phyloP scores from a whole-genome alignment of 2,888 invertebrate species.

The Hermodice carunculata region DNA sequence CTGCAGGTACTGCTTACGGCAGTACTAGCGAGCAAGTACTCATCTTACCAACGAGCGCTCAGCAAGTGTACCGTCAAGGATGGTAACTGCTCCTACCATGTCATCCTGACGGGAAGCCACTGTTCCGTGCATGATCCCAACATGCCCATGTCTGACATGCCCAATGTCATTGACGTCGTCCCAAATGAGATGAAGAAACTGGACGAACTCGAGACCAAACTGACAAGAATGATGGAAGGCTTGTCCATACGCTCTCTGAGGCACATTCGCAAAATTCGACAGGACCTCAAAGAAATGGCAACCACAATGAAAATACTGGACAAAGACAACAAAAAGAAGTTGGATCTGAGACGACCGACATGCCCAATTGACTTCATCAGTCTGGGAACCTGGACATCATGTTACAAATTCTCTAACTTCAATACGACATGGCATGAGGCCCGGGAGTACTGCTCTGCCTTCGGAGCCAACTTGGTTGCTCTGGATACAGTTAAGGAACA shows the following conservation, averaged over 20 bases:
- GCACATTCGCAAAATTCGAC: conserved; percentile 48
- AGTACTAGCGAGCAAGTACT: no score
- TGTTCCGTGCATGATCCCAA: conserved; percentile 16
- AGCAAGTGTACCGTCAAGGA: conserved; percentile 17
- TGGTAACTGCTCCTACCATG: conserved; percentile 16
- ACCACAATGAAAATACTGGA: conserved; percentile 23
- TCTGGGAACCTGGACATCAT: conserved; percentile 51
- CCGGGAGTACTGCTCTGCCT: conserved; percentile 55
- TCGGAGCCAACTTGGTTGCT: conserved; percentile 55
- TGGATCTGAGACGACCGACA: neutral
- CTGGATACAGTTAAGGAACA: conserved; percentile 56
- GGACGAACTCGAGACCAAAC: conserved; percentile 28
- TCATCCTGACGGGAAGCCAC: conserved; percentile 14
- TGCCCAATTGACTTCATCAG: conserved; percentile 56
- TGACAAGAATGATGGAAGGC: conserved; percentile 39
- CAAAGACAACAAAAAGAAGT: conserved; percentile 12
- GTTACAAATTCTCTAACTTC: conserved; percentile 58
- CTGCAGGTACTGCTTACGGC: no score
- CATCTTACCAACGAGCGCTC: neutral
- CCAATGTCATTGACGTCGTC: conserved; percentile 1
- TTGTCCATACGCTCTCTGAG: conserved; percentile 47
- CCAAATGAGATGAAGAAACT: conserved; percentile 22
- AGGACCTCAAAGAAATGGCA: conserved; percentile 27
- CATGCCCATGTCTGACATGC: neutral
- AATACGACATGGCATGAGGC: conserved; percentile 61